Evolutionary conservation across 1,140 invertebrate species (phyloP).

Genomic region (Saccostrea glomerata): DNA sequence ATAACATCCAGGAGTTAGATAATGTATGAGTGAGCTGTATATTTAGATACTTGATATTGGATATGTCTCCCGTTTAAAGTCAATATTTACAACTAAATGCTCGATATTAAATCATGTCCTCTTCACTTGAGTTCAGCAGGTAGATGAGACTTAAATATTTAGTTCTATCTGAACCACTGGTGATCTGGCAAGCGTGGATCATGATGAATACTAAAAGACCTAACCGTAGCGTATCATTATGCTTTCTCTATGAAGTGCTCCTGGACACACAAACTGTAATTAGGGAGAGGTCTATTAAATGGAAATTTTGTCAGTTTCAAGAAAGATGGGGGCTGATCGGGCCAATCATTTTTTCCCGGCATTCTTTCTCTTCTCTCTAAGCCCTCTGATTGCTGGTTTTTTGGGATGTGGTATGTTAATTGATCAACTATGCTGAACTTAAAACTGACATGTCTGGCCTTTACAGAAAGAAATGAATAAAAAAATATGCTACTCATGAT

Average conservation of each 20-base stretch:
- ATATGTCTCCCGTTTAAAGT: neutral
- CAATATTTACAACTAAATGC: constrained; percentile 11
- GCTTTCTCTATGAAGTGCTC: neutral
- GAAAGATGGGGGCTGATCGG: neutral
- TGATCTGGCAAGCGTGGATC: neutral
- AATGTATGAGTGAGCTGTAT: neutral
- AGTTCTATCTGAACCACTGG: neutral
- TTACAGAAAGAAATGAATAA: neutral
- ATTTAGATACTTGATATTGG: neutral
- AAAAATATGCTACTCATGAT: neutral
- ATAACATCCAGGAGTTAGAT: neutral
- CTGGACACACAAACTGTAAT: constrained; percentile 6
- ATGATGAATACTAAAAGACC: neutral
- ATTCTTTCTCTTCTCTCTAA: neutral
- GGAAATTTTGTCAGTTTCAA: neutral
- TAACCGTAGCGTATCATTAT: neutral
- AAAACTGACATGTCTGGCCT: neutral
- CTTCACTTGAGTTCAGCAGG: neutral
- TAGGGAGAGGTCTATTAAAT: neutral
- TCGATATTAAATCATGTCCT: neutral
- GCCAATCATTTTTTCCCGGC: neutral
- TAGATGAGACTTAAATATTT: neutral
- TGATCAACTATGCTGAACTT: neutral
- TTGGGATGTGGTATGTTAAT: neutral
- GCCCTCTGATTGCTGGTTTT: too few relatives aligned